Evolutionary conservation across 2,113 vertebrate species (phyloP).

Genomic region (Sprattus sprattus): DNA sequence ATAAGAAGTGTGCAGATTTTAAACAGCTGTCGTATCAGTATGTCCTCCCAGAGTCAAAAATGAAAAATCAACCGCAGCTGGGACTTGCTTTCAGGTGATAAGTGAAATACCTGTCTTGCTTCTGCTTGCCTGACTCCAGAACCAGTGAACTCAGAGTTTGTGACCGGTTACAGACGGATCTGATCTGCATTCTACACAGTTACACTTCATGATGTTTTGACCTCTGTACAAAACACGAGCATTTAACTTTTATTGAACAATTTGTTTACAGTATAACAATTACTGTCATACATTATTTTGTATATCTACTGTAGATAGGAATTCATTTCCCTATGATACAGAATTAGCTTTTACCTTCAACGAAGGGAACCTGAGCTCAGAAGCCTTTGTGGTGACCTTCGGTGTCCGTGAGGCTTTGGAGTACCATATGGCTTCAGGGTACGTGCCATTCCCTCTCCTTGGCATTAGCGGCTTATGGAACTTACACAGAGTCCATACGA

Average conservation of each 20-base stretch:
- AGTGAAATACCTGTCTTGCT: neutral
- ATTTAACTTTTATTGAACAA: no score
- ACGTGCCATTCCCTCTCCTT: neutral
- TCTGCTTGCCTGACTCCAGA: neutral
- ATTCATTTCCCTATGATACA: neutral
- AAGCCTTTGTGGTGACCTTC: constrained; percentile 9
- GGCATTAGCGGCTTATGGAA: constrained; percentile 27
- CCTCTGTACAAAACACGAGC: neutral
- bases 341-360: neutral
- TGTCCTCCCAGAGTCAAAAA: no score
- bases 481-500: neutral
- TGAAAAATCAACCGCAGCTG: neutral
- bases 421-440: constrained; percentile 21
- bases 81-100: neutral
- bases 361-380: neutral
- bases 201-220: neutral
- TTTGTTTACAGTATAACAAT: no score
- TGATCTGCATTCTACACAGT: neutral
- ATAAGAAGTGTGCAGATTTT: neutral
- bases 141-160: no score
- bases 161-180: neutral
- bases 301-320: neutral
- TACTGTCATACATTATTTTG: neutral
- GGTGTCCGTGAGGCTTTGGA: neutral
- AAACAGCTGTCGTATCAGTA: neutral